phyloP scores from a whole-genome alignment of 2,888 invertebrate species.

The Acleris sparsana region DNA sequence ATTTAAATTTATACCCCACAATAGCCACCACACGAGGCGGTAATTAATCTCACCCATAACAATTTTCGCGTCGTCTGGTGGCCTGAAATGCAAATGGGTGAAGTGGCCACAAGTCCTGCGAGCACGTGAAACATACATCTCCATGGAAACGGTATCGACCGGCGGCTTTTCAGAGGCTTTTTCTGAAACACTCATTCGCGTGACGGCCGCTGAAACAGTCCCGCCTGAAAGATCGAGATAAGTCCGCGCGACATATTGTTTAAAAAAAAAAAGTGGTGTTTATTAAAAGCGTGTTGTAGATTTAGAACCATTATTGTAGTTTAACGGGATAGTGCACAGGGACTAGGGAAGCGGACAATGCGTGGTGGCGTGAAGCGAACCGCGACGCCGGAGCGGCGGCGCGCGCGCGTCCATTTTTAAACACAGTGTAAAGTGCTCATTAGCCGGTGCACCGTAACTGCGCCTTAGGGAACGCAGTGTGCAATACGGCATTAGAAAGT shows the following conservation, averaged over 20 bases:
- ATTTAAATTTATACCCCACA: conserved; percentile 20
- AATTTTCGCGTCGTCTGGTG: conserved; percentile 65
- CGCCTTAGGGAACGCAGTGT: conserved; percentile 69
- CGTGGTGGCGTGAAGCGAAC: conserved; percentile 74
- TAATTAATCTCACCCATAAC: conserved; percentile 53
- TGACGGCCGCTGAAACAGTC: conserved; percentile 74
- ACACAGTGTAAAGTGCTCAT: conserved; percentile 69
- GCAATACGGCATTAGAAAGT: conserved; percentile 80
- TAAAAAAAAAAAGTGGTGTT: conserved; percentile 9
- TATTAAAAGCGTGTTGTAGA: background rate
- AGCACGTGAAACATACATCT: conserved; percentile 76
- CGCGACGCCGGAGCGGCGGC: conserved; percentile 65
- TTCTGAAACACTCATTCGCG: conserved; percentile 76
- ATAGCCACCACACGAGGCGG: conserved; percentile 30
- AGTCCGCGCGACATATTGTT: conserved; percentile 28
- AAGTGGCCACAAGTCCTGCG: conserved; percentile 61
- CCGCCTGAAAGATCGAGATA: conserved; percentile 68
- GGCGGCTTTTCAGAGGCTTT: conserved; percentile 80
- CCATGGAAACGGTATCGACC: conserved; percentile 80
- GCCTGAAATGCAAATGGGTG: conserved; percentile 78
- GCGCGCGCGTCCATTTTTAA: conserved; percentile 74
- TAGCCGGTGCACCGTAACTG: conserved; percentile 78
- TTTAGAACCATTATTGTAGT: too few species aligned
- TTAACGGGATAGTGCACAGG: conserved; percentile 43
- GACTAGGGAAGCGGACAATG: conserved; percentile 63